Evolutionary conservation across 2,888 invertebrate genomes (phyloP), one percentile per base, ranked within the genome.

Genomic region (Trypoxylon attenuatum): DNA sequence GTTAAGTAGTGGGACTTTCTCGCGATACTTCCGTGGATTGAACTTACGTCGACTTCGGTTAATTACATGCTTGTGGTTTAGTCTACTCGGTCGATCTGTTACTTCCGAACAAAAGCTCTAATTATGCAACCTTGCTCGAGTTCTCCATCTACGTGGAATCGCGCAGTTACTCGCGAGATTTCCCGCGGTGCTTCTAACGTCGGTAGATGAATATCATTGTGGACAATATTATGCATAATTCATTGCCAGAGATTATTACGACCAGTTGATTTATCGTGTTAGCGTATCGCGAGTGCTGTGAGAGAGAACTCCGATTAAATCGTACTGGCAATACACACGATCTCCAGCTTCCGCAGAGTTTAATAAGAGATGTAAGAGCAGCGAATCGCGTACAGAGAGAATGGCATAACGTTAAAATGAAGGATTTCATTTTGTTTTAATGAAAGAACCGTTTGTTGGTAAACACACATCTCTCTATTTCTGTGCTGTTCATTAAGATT

Each of bases 11-110:
- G 62, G 58, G 53, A 73, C 75, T 75, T 75, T 75, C 76, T 73
- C 69, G 41, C 73, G 76, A 76, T 70, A 58, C 63, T 70, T 76
- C 76, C 70, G 70, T 27, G 57, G 50, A 53, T 68, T 53, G 49
- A 75, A 47, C 60, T 68, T 58, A 56, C 59, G 54, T 66, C 39
- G 47, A 15, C 56, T 53, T 39, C 52, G 41, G 27, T 33, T 61
- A 55, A 76, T 58, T 58, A 23, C 57, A 29, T 41, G 56, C 27
- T 55, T 59, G 46, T 54, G 33, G 27, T 47, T 39, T 18, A 47
- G 23, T 33, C 56, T 55, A 45, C 54, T 41, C 23, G n/a, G 8
- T 39, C 27, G 41, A 55, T 27, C 29, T 23, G 39, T n/a, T 43
- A 57, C 52, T 71, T 59, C 50, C 63, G 51, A 4, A 47, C 43